phyloP scores from a whole-genome alignment of 2,888 invertebrate species.

The Drosophila hamatofila region DNA sequence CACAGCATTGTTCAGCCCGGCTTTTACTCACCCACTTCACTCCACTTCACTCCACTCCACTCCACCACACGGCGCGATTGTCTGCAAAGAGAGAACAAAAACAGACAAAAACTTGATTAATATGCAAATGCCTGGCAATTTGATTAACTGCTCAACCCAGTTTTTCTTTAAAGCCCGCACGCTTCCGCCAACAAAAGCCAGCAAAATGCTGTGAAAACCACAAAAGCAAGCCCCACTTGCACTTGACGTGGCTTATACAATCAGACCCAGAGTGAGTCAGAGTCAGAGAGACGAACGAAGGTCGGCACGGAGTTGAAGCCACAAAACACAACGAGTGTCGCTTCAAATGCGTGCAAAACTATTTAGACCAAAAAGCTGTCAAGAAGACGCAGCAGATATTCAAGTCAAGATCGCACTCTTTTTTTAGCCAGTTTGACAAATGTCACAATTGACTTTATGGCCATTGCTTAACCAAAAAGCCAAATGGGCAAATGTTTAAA shows the following conservation, averaged over 20 bases:
- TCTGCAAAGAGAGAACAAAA: constrained; percentile 59
- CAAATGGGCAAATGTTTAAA: constrained; percentile 39
- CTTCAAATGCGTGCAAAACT: constrained; percentile 22
- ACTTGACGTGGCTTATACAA: constrained; percentile 57
- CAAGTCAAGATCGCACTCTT: constrained; percentile 32
- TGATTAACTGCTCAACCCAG: constrained; percentile 73
- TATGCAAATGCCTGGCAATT: constrained; percentile 68
- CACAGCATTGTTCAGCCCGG: constrained; percentile 45
- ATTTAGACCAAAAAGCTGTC: constrained; percentile 26
- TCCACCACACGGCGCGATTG: constrained; percentile 31
- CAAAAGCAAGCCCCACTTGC: constrained; percentile 62
- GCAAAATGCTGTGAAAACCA: constrained; percentile 33
- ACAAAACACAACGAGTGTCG: constrained; percentile 1
- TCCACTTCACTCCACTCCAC: constrained; percentile 32
- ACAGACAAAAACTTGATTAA: constrained; percentile 69
- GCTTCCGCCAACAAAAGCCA: constrained; percentile 65
- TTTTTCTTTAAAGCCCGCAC: constrained; percentile 40
- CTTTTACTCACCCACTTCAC: constrained; percentile 48
- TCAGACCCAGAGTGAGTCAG: constrained; percentile 14
- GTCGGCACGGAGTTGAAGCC: background rate
- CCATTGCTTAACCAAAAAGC: constrained; percentile 24
- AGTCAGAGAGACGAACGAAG: constrained; percentile 6
- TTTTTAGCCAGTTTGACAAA: constrained; percentile 18
- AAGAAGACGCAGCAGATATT: constrained; percentile 21
- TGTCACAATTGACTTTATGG: constrained; percentile 36